Percentiles rank a stretch among this genome's conserved stretches.
Conservation (phyloP, 2,797 vertebrate species). For the Lycodopsis pacificus region DNA sequence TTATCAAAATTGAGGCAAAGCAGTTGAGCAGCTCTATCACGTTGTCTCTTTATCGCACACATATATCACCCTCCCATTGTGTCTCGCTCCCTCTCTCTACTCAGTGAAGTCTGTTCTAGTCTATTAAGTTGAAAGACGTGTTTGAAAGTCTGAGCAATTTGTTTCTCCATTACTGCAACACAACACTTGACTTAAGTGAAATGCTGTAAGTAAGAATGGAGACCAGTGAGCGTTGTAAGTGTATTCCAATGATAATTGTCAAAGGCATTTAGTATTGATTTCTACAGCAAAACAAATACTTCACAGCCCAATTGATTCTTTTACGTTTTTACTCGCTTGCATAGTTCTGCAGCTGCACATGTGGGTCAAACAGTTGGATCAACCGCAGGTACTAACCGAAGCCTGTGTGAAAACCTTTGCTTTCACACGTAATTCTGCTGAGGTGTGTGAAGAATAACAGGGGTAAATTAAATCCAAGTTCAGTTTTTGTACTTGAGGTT, state of each 20-base stretch:
- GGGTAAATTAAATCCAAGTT: conserved; percentile 16
- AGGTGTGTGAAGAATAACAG: background rate
- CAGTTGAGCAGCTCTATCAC: conserved; percentile 39
- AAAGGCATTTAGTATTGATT: conserved; percentile 73
- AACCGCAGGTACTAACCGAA: conserved; percentile 19
- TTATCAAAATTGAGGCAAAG: conserved; percentile 52
- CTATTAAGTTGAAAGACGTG: conserved; percentile 32
- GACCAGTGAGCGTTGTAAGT: conserved; percentile 57
- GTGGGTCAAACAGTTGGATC: conserved; percentile 25
- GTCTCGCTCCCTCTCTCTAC: background rate
- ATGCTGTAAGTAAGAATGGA: conserved; percentile 47
- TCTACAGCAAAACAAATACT: conserved; percentile 56
- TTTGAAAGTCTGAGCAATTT: conserved; percentile 37
- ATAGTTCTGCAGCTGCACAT: conserved; percentile 6
- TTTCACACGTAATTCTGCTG: background rate
- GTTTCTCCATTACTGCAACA: conserved; percentile 37
- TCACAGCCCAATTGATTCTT: conserved; percentile 54
- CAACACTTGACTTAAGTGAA: conserved; percentile 54
- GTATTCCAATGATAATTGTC: conserved; percentile 67
- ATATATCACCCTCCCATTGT: conserved; percentile 9
- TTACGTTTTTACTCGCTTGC: conserved; percentile 37
- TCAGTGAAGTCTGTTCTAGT: conserved; percentile 9
- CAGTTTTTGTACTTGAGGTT: conserved; percentile 20
- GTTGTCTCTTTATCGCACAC: conserved; percentile 23
- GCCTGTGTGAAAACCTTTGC: background rate